Evolutionary conservation across 2,797 vertebrate genomes (phyloP).

Genomic region (Gobio occitaniae): DNA sequence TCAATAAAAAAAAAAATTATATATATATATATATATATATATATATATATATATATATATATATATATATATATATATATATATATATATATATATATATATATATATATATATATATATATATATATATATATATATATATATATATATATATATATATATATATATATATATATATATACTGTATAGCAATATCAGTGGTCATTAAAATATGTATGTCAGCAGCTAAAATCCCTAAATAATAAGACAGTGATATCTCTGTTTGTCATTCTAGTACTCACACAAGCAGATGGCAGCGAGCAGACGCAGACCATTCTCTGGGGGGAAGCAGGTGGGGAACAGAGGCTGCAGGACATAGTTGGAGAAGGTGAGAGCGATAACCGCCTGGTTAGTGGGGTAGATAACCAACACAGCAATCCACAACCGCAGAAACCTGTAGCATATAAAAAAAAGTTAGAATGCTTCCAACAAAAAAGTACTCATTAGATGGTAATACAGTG

Average conservation of each 20-base stretch:
- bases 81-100: no score
- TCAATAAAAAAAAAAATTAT: not conserved
- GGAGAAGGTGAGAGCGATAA: conserved; percentile 93
- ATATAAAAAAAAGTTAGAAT: conserved; percentile 4
- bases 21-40: no score
- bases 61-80: no score
- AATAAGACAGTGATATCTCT: not conserved
- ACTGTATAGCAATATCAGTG: not conserved
- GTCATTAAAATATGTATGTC: not conserved
- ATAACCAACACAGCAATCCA: conserved; percentile 95
- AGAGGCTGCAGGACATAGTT: conserved; percentile 92
- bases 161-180: no score
- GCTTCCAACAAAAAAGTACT: not conserved
- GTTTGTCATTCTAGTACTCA: conserved; percentile 74
- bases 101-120: no score
- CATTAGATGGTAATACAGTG: not conserved
- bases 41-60: no score
- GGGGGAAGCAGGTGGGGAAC: conserved; percentile 90
- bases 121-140: no score
- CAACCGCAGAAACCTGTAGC: conserved; percentile 86
- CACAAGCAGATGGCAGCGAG: conserved; percentile 88
- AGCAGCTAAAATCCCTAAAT: not conserved
- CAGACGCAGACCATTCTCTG: conserved; percentile 85
- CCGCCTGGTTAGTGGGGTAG: conserved; percentile 94
- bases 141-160: no score